Evolutionary conservation across 1,140 invertebrate species (phyloP).

Genomic region (Daktulosphaira vitifoliae): DNA sequence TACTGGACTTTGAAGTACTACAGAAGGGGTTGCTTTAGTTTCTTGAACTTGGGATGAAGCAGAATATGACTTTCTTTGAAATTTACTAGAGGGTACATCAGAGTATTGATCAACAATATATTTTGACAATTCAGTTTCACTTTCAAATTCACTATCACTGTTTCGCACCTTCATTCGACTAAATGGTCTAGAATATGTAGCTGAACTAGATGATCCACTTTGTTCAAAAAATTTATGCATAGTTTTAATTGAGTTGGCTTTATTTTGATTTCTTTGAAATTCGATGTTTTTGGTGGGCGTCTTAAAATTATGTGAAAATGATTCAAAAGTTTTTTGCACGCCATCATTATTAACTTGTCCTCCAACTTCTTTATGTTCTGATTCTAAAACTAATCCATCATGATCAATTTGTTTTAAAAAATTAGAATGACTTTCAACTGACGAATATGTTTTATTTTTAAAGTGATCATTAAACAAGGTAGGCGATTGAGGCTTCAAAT

Average conservation of each 20-base stretch:
- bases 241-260: slow-evolving; percentile 27
- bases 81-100: not conserved
- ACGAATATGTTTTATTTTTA: slow-evolving; percentile 2
- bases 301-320: slow-evolving; percentile 16
- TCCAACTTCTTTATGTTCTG: slow-evolving; percentile 15
- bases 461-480: not conserved
- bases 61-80: slow-evolving; percentile 6
- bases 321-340: slow-evolving; percentile 1
- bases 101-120: slow-evolving; percentile 6
- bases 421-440: slow-evolving; percentile 1
- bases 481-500: not conserved
- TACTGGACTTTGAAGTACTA: slow-evolving; percentile 5
- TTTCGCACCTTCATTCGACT: not conserved
- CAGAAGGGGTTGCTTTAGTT: not conserved
- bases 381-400: not conserved
- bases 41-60: slow-evolving; percentile 15
- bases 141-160: slow-evolving; percentile 21
- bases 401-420: not conserved
- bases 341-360: not conserved
- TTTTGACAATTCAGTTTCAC: slow-evolving; percentile 20
- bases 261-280: not conserved
- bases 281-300: not conserved
- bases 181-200: not conserved
- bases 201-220: not conserved
- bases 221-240: slow-evolving; percentile 30